Evolutionary conservation across 2,888 invertebrate genomes (phyloP).

Genomic region (Anorthoa munda): DNA sequence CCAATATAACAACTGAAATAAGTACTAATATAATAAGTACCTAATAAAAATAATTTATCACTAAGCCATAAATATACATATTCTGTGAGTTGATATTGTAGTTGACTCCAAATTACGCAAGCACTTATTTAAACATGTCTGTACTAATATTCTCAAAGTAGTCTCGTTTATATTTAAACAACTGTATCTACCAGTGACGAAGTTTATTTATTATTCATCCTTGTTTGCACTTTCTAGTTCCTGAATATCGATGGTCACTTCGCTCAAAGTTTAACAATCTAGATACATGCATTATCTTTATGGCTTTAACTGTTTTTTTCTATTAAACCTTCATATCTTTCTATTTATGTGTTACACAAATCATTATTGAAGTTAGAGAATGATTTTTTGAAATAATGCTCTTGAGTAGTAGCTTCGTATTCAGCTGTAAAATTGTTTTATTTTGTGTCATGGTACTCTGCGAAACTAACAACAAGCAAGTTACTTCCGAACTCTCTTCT

Average conservation of each 20-base stretch:
- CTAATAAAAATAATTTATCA: no score
- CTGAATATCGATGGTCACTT: conserved; percentile 4
- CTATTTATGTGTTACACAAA: neutral
- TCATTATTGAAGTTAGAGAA: no score
- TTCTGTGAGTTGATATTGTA: neutral
- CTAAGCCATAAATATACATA: neutral
- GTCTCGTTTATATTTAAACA: conserved; percentile 43
- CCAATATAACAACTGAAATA: neutral
- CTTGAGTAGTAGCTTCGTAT: neutral
- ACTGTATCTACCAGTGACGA: conserved; percentile 37
- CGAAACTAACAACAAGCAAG: neutral
- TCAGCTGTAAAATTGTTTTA: neutral
- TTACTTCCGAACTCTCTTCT: neutral
- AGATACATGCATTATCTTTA: neutral
- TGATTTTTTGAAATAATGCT: neutral
- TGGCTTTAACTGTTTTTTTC: neutral
- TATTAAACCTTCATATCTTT: neutral
- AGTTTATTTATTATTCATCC: neutral
- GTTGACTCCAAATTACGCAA: neutral
- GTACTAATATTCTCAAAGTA: conserved; percentile 5
- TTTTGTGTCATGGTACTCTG: neutral
- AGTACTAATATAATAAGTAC: no score
- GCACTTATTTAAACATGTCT: conserved; percentile 20
- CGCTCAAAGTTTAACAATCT: conserved; percentile 13
- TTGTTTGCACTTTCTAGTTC: conserved; percentile 50